phyloP scores from a whole-genome alignment of 2,888 invertebrate species.

The Autographa gamma region DNA sequence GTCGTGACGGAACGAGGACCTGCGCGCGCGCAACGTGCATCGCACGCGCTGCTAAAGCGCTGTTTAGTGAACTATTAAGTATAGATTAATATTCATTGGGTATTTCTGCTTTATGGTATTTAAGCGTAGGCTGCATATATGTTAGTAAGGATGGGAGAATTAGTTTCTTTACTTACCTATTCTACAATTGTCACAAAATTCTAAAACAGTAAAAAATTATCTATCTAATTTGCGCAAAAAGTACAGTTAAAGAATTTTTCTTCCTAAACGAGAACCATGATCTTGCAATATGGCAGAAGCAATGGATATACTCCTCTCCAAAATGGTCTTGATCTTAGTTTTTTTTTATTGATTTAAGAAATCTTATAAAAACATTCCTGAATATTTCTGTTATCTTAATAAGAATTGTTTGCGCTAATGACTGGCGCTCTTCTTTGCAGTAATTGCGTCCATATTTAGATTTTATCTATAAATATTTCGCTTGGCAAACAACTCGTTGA shows the following conservation, averaged over 20 bases:
- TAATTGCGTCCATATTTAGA: slow-evolving; percentile 23
- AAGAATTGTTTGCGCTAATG: background rate
- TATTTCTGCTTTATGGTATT: slow-evolving; percentile 32
- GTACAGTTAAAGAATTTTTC: too few species aligned
- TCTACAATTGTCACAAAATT: too few species aligned
- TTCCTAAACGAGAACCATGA: too few species aligned
- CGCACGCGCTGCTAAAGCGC: slow-evolving; percentile 17
- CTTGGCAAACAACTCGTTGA: slow-evolving; percentile 45
- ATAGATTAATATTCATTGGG: slow-evolving; percentile 40
- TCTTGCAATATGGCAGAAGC: too few species aligned
- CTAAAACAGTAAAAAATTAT: too few species aligned
- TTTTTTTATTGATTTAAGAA: background rate
- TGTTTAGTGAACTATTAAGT: slow-evolving; percentile 33
- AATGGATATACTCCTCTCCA: too few species aligned
- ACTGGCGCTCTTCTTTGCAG: background rate
- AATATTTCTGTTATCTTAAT: background rate
- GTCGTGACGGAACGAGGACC: slow-evolving; percentile 56
- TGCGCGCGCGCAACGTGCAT: slow-evolving; percentile 35
- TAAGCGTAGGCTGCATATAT: slow-evolving; percentile 14
- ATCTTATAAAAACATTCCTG: background rate
- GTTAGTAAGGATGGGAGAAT: background rate
- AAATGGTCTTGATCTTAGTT: too few species aligned
- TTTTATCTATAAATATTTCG: slow-evolving; percentile 36
- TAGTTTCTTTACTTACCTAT: too few species aligned
- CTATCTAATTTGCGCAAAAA: too few species aligned